A percentile compares a stretch with the other conserved stretches of the same genome.
These are phyloP conservation scores for Cyphomyrmex costatus DNA, from an alignment of 1,140 invertebrate species.

Conservation along the genomic window DNA sequence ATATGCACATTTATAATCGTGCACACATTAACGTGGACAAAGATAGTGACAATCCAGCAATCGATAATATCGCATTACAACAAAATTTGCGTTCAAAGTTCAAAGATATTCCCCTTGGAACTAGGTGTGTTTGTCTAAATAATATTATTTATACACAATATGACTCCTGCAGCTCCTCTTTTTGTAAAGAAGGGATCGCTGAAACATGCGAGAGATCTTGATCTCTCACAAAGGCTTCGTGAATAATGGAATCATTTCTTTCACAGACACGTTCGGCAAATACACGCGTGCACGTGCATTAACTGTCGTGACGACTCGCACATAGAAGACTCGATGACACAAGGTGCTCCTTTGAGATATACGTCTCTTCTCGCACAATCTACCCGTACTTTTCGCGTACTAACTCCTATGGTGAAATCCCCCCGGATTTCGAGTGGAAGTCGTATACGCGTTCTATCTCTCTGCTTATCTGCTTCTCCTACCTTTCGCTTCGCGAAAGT, in stretches of 20 bases:
- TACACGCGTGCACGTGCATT: constrained; percentile 34
- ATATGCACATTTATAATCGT: background rate
- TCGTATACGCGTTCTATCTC: constrained; percentile 61
- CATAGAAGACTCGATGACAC: constrained; percentile 3
- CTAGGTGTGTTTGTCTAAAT: constrained; percentile 3
- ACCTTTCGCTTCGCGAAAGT: constrained; percentile 23
- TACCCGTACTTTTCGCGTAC: constrained; percentile 54
- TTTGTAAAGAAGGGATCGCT: constrained; percentile 8
- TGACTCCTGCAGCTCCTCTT: background rate
- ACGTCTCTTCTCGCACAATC: constrained; percentile 58
- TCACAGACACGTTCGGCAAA: constrained; percentile 67
- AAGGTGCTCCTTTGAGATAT: constrained; percentile 58
- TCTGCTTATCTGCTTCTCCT: constrained; percentile 6
- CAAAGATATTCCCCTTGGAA: background rate
- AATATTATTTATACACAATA: constrained; percentile 44
- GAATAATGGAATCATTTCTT: constrained; percentile 75
- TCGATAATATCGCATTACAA: constrained; percentile 32
- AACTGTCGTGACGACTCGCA: constrained; percentile 41
- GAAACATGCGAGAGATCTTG: constrained; percentile 2
- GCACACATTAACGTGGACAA: background rate
- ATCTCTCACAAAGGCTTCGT: constrained; percentile 61
- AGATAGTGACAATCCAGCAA: constrained; percentile 15
- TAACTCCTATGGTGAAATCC: constrained; percentile 34
- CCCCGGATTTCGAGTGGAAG: constrained; percentile 48
- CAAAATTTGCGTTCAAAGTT: constrained; percentile 12